Evolutionary conservation across 2,113 vertebrate genomes (phyloP).

Genomic region (Chamaea fasciata): DNA sequence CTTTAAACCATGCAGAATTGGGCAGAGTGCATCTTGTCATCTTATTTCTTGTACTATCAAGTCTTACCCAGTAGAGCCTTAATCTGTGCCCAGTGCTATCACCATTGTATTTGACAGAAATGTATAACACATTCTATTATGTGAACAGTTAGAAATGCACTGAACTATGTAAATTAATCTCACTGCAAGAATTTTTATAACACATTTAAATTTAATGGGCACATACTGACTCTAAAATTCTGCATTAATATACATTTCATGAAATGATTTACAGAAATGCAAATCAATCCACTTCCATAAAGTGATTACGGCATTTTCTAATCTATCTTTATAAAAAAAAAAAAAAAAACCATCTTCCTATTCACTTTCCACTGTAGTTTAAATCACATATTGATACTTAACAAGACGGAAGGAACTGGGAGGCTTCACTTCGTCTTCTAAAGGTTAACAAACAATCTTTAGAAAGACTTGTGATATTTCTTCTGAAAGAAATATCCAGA

Average conservation of each 20-base stretch:
- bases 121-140: background rate
- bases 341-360: background rate
- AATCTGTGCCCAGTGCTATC: background rate
- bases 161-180: background rate
- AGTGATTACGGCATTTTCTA: background rate
- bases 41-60: background rate
- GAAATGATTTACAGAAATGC: background rate
- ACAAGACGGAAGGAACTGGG: accelerated
- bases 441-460: background rate
- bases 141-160: background rate
- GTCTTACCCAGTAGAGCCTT: background rate
- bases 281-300: background rate
- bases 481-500: background rate
- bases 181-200: background rate
- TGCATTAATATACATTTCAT: background rate
- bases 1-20: background rate
- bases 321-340: background rate
- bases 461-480: background rate
- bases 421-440: background rate
- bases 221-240: background rate
- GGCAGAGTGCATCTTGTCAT: background rate
- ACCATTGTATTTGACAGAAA: background rate
- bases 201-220: background rate
- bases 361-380: background rate
- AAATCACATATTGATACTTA: background rate